Percentiles rank a stretch among this genome's conserved stretches.
Evolutionary conservation across 2,797 vertebrate species (phyloP).

Genomic region (Pogonophryne albipinna): DNA sequence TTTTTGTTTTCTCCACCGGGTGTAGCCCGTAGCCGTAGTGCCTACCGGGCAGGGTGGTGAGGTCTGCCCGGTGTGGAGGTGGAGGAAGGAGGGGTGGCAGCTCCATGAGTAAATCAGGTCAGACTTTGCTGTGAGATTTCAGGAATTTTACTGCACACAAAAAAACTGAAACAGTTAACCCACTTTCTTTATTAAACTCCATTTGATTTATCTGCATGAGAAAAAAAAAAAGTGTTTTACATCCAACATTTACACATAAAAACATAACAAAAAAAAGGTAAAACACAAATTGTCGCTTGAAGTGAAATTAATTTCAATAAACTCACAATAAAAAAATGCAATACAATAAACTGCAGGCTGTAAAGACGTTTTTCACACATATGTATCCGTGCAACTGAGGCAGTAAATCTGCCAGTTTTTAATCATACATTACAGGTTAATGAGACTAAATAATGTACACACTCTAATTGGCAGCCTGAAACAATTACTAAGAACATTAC

Average conservation of each 20-base stretch:
- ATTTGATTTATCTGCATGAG: conserved; percentile 16
- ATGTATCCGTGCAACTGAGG: not conserved
- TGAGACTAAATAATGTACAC: not conserved
- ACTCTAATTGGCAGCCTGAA: not conserved
- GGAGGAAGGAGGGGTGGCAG: not conserved
- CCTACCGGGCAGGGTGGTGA: not conserved
- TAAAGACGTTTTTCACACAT: not conserved
- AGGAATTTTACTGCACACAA: conserved; percentile 26
- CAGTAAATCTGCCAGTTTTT: not conserved
- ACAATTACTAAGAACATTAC: not conserved
- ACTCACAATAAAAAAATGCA: not conserved
- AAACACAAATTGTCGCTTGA: not conserved
- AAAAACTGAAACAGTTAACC: not conserved
- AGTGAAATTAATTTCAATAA: not conserved
- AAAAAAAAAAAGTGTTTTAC: not conserved
- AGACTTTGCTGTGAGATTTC: conserved; percentile 5
- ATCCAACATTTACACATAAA: not conserved
- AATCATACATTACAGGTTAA: not conserved
- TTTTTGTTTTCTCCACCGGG: not conserved
- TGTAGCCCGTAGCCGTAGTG: not conserved
- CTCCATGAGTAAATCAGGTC: conserved; percentile 34
- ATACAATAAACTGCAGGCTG: not conserved
- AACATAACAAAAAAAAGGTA: not conserved
- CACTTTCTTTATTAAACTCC: conserved; percentile 11
- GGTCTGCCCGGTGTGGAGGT: conserved; percentile 14